A percentile compares a stretch with the other conserved stretches of the same genome.
These are phyloP conservation scores for Microcebus griseorufus DNA, from an alignment of 2,113 vertebrate genomes.

Conservation along the genomic window DNA sequence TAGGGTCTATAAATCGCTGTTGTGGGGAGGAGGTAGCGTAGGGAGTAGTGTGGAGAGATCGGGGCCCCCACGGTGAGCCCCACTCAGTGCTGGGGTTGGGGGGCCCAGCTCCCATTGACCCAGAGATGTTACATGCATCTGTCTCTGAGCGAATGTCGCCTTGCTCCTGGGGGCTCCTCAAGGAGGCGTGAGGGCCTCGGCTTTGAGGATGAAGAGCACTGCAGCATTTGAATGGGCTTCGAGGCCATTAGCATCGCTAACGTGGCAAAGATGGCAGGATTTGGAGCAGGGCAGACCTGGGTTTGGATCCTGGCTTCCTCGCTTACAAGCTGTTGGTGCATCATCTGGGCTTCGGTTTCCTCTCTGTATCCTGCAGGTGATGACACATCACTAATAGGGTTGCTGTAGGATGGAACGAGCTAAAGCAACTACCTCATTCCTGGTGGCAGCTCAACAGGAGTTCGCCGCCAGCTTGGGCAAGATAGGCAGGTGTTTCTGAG, in stretches of 20 bases:
- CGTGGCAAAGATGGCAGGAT: neutral
- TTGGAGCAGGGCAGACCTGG: neutral
- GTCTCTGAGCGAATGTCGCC: neutral
- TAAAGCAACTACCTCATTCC: neutral
- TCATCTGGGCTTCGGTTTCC: neutral
- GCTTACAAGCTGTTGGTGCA: neutral
- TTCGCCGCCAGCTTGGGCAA: neutral
- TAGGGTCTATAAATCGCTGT: slow-evolving; percentile 61
- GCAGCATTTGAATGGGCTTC: neutral
- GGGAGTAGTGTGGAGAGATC: neutral
- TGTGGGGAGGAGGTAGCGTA: neutral
- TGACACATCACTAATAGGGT: neutral
- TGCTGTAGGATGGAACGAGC: neutral
- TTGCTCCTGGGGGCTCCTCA: neutral
- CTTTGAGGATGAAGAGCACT: neutral
- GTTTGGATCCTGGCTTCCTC: neutral
- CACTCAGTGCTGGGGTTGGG: neutral
- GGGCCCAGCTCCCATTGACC: neutral
- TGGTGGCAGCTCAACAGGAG: neutral
- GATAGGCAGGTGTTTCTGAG: neutral
- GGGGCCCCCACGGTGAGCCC: neutral
- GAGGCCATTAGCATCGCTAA: neutral
- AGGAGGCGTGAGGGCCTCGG: neutral
- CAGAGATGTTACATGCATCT: neutral
- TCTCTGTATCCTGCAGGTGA: neutral